Evolutionary conservation across 37 sponge, comb jelly and placozoan species (phyloP).

Genomic region (Mnemiopsis leidyi): DNA sequence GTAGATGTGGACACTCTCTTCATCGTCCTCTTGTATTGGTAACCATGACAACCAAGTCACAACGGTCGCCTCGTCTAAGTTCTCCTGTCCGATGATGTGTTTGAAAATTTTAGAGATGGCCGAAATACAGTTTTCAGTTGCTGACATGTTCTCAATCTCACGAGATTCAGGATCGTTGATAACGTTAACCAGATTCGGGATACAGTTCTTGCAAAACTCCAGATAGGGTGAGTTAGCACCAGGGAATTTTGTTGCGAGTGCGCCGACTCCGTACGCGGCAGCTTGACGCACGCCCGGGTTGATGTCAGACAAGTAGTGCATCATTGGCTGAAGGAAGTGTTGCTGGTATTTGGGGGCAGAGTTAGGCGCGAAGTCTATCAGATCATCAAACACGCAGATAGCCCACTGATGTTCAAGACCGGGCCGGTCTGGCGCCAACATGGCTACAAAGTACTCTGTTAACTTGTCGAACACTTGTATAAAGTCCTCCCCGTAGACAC

Average conservation of each 20-base stretch:
- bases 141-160: conserved; percentile 72
- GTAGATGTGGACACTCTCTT: conserved; percentile 90
- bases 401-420: conserved; percentile 84
- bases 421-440: conserved; percentile 79
- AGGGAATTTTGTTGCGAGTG: conserved; percentile 39
- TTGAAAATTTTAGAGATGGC: conserved; percentile 97
- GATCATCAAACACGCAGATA: conserved; percentile 94
- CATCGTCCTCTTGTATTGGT: conserved; percentile 93
- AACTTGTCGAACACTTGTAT: conserved; percentile 64
- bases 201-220: conserved; percentile 70
- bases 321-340: conserved; percentile 85
- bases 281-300: conserved; percentile 88
- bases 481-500: conserved; percentile 61
- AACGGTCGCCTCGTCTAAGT: conserved; percentile 78
- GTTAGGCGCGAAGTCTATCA: conserved; percentile 87
- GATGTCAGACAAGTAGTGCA: conserved; percentile 79
- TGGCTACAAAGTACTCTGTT: conserved; percentile 30
- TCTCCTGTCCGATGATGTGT: conserved; percentile 74
- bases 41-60: conserved; percentile 92
- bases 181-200: conserved; percentile 75
- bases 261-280: conserved; percentile 88
- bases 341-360: conserved; percentile 84
- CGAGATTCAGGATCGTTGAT: conserved; percentile 71
- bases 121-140: conserved; percentile 95
- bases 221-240: neutral